Conservation (phyloP, 1,140 invertebrate genomes). For the Gryon sp. region DNA sequence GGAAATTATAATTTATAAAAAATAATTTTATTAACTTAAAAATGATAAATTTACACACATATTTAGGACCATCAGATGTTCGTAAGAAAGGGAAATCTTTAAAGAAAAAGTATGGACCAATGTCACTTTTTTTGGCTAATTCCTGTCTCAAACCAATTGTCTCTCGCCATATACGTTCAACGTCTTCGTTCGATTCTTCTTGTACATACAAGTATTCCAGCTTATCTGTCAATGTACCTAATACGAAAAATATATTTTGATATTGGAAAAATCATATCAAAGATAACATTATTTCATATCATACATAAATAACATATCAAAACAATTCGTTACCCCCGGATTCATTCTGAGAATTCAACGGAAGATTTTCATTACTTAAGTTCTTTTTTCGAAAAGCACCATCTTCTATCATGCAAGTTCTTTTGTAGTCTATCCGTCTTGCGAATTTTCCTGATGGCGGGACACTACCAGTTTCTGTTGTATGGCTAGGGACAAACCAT, state of each 20-base stretch:
- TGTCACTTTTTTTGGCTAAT: slow-evolving; percentile 8
- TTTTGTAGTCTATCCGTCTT: slow-evolving; percentile 13
- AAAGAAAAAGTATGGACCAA: not conserved
- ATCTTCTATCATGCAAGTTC: slow-evolving; percentile 12
- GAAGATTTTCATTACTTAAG: no score
- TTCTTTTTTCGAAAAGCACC: slow-evolving; percentile 15
- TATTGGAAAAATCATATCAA: no score
- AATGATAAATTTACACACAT: no score
- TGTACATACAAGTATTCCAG: slow-evolving; percentile 1
- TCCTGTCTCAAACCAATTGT: slow-evolving; percentile 9
- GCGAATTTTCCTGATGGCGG: slow-evolving; percentile 11
- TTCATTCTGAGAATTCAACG: no score
- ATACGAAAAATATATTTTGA: no score
- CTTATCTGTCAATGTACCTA: no score
- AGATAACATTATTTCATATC: no score
- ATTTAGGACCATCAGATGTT: not conserved
- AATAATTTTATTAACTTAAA: no score
- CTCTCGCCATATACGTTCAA: not conserved
- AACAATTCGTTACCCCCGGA: no score
- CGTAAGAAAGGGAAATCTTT: not conserved
- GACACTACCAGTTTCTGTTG: slow-evolving; percentile 19
- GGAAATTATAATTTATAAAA: no score
- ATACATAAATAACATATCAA: no score
- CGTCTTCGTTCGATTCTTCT: not conserved
- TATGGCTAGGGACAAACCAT: slow-evolving; percentile 21